Evolutionary conservation across 2,888 invertebrate species (phyloP).

Genomic region (Amblyjoppa fuscipennis): DNA sequence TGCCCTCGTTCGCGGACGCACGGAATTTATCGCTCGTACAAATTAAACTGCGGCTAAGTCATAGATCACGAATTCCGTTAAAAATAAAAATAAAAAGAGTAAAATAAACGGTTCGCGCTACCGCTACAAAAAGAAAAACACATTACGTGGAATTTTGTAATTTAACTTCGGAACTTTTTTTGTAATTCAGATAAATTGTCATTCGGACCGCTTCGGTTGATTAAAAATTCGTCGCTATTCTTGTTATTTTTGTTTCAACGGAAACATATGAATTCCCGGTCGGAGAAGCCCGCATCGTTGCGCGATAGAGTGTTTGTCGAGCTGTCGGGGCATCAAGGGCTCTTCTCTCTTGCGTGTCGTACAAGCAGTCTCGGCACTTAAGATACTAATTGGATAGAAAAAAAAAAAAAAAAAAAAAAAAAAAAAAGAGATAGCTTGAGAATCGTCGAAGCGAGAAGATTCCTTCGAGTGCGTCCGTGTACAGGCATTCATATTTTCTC

Average conservation of each 20-base stretch:
- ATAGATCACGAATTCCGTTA: constrained; percentile 28
- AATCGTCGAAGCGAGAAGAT: constrained; percentile 38
- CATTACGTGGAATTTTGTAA: not conserved
- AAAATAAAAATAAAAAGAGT: constrained; percentile 16
- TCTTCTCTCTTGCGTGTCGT: constrained; percentile 13
- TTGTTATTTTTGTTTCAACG: not conserved
- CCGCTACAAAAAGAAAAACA: not conserved
- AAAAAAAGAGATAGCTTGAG: constrained; percentile 35
- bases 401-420: constrained; percentile 58
- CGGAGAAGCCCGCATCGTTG: constrained; percentile 2
- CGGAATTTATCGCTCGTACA: constrained; percentile 25
- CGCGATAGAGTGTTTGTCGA: constrained; percentile 13
- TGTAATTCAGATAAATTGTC: not conserved
- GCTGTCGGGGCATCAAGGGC: constrained; percentile 14
- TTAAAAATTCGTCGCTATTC: not conserved
- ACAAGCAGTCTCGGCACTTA: constrained; percentile 10
- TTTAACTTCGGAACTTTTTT: not conserved
- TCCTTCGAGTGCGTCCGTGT: constrained; percentile 1
- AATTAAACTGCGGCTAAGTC: constrained; percentile 41
- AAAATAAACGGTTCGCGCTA: not conserved
- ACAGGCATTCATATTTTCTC: constrained; percentile 1
- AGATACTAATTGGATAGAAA: constrained; percentile 53
- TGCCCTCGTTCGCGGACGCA: constrained; percentile 4
- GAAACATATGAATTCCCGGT: not conserved
- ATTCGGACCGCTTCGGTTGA: not conserved